Conservation (phyloP, 1,140 invertebrate species). For the Brachionus paranguensis region DNA sequence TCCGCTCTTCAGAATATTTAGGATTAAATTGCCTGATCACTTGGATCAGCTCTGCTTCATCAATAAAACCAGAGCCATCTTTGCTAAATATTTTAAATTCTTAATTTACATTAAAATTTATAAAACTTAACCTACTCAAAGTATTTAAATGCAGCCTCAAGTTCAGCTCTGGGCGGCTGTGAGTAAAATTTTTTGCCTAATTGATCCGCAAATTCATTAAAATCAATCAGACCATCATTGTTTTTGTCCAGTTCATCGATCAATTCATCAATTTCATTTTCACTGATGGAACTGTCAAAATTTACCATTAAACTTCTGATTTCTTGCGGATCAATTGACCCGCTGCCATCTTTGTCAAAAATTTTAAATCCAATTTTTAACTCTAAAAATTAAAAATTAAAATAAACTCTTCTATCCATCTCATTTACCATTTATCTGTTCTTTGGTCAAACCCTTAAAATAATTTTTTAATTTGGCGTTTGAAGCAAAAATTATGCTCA, state of each 20-base stretch:
- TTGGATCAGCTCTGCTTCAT: constrained; percentile 4
- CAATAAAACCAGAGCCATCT: constrained; percentile 24
- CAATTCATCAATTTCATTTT: neutral
- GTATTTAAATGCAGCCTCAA: constrained; percentile 32
- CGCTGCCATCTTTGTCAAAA: constrained; percentile 35
- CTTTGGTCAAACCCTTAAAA: neutral
- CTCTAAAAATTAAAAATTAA: neutral
- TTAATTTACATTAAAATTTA: neutral
- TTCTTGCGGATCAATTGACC: neutral
- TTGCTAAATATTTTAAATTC: neutral
- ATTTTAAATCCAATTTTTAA: neutral
- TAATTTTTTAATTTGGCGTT: neutral
- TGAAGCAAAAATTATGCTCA: neutral
- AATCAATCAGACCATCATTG: constrained; percentile 8
- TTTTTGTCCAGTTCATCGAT: constrained; percentile 23
- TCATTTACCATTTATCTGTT: constrained; percentile 12
- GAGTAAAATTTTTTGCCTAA: constrained; percentile 25
- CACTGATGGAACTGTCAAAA: neutral
- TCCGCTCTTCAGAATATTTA: neutral
- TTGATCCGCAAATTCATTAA: constrained; percentile 15
- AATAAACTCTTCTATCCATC: neutral
- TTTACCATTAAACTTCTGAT: neutral
- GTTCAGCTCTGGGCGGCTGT: neutral
- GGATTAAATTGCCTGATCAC: constrained; percentile 15
- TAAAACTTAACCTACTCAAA: neutral